Base-by-base conservation (phyloP, 1,140 invertebrate genomes). In the Caenorhabditis latens region DNA sequence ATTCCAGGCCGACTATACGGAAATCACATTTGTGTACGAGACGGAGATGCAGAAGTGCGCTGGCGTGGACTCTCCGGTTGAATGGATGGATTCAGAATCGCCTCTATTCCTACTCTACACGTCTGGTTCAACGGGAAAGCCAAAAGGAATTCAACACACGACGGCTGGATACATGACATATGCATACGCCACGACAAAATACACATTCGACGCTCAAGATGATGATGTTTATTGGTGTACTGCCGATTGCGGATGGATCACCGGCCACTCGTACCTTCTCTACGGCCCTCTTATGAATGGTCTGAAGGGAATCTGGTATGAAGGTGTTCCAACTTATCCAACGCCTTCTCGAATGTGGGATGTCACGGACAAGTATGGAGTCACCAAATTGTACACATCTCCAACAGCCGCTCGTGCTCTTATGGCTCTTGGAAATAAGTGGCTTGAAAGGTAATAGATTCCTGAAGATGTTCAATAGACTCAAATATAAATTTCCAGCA, bases 161-260 rank as follows among this genome's bases (percentile, higher is more conserved):
- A 96, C 95, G 0, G 97, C 95, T 0, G 98, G 97, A 7, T 99
- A 98, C 93, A 95, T 99, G 93, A 91, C 98, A 9, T 98, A 98
- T 92, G 95, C 93, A 7, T 92, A 93, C n/a, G 91, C 91, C 2
- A 94, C 94, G 3, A 93, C 93, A 87, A 88, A 89, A 43, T 97
- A 97, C 88, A 96, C 97, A 4, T 99, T 99, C 93, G 97, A 99
- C 93, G 97, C 97, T 93, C 95, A 96, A 89, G 42, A 84, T 9
- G 95, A 95, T 0, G 98, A 99, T 93, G 94, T 98, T 75, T 99
- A 96, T 93, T 99, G 96, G 96, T 99, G 98, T 91, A 99, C 97
- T n/a, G 98, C 98, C n/a, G 98, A 99, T 93, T 95, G 99, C 84
- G 90, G 97, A 79, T 99, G 97, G 97, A 98, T 99, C 91, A 99